Conservation (phyloP, 2,888 invertebrate species). For the Coelopa pilipes region DNA sequence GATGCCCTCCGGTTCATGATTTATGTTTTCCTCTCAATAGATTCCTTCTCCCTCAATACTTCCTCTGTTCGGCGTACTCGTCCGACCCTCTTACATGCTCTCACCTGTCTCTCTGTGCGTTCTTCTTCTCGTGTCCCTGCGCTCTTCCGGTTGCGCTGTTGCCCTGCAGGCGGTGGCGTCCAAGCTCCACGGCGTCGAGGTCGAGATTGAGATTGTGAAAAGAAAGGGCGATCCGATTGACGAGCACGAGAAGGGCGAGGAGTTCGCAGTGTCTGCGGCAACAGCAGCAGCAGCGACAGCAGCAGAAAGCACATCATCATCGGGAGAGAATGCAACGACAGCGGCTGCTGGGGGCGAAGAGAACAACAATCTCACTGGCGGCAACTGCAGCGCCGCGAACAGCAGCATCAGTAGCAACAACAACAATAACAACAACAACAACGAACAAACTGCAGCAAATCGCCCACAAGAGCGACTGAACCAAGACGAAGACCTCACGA, state of each 20-base stretch:
- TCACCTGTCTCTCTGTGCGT: background rate
- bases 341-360: constrained; percentile 43
- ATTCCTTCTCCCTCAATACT: too few species aligned
- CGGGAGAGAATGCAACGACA: constrained; percentile 43
- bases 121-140: background rate
- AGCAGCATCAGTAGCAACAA: constrained; percentile 49
- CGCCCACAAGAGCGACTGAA: background rate
- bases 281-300: constrained; percentile 44
- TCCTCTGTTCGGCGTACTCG: too few species aligned
- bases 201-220: constrained; percentile 89
- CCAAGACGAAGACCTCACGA: constrained; percentile 3
- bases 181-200: constrained; percentile 91
- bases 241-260: constrained; percentile 59
- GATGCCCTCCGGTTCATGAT: too few species aligned
- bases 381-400: constrained; percentile 44
- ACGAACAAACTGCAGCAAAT: constrained; percentile 42
- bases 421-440: constrained; percentile 52
- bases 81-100: too few species aligned
- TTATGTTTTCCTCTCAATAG: too few species aligned
- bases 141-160: background rate
- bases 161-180: constrained; percentile 85
- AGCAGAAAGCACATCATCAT: constrained; percentile 41
- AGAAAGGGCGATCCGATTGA: constrained; percentile 78
- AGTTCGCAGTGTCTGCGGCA: constrained; percentile 50
- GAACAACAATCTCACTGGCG: constrained; percentile 42